These are phyloP conservation scores for Bettongia penicillata DNA, from an alignment of 2,113 vertebrate genomes.

Conservation along the genomic window DNA sequence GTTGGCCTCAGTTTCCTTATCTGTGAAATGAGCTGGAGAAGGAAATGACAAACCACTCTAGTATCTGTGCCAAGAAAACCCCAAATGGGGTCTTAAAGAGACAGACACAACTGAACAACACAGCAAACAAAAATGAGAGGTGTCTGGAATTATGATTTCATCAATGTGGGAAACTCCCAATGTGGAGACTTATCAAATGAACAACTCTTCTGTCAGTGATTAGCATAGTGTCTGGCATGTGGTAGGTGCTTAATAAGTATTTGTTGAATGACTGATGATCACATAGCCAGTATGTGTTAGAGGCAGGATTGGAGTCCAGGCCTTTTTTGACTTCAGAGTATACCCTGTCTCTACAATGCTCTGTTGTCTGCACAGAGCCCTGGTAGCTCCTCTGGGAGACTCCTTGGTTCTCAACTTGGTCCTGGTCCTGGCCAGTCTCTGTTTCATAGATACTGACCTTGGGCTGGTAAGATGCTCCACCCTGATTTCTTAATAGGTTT, in stretches of 20 bases:
- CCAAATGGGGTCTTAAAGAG: no score
- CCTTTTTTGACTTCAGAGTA: background rate
- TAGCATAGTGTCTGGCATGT: background rate
- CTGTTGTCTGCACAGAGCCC: no score
- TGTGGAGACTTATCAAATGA: background rate
- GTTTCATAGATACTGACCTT: background rate
- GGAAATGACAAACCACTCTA: no score
- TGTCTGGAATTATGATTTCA: background rate
- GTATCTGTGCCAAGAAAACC: no score
- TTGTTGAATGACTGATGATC: background rate
- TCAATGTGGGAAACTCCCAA: background rate
- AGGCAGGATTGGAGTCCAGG: no score
- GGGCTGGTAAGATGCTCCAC: background rate
- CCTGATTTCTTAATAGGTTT: background rate
- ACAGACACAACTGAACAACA: no score
- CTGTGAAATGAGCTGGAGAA: no score
- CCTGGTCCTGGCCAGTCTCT: no score
- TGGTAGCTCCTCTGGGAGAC: no score
- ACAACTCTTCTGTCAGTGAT: background rate
- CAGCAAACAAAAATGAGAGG: no score
- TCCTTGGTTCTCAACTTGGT: background rate
- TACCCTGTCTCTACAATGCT: background rate
- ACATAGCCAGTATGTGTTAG: background rate
- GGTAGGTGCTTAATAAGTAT: background rate
- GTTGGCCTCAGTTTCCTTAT: no score